phyloP scores from a whole-genome alignment of 2,888 invertebrate genomes.

The Macrophya alboannulata region DNA sequence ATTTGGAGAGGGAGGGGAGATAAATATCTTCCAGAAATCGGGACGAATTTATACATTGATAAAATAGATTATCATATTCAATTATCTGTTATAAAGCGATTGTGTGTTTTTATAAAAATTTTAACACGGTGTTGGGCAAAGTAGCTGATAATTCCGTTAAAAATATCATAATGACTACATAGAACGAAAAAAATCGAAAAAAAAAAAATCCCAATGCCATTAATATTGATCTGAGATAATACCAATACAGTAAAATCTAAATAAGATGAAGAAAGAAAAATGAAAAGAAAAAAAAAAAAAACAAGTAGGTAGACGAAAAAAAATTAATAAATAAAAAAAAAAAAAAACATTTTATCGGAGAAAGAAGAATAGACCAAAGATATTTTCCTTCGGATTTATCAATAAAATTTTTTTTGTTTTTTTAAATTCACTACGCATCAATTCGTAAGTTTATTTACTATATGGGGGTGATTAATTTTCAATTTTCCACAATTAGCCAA shows the following conservation, averaged over 20 bases:
- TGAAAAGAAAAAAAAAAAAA: neutral
- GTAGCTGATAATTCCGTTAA: slow-evolving; percentile 2
- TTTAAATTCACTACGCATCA: slow-evolving; percentile 33
- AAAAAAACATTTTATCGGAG: neutral
- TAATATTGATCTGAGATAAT: neutral
- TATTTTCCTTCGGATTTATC: slow-evolving; percentile 22
- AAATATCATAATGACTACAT: slow-evolving; percentile 6
- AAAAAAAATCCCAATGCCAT: neutral
- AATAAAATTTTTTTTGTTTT: neutral
- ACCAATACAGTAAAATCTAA: neutral
- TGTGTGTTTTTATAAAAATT: neutral
- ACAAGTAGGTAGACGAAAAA: no score
- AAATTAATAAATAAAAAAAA: neutral
- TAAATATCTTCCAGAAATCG: slow-evolving; percentile 37
- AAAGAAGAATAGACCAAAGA: slow-evolving; percentile 13
- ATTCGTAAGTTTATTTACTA: slow-evolving; percentile 23
- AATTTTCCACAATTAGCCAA: neutral
- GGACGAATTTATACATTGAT: neutral
- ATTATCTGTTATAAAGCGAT: no score
- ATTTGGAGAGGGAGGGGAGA: neutral
- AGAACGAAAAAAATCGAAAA: neutral
- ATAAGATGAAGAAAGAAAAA: neutral
- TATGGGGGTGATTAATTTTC: neutral
- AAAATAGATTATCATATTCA: neutral
- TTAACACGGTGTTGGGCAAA: slow-evolving; percentile 1